Base-by-base conservation (phyloP, 2,888 invertebrate species). In the Dolichopus griseipennis region DNA sequence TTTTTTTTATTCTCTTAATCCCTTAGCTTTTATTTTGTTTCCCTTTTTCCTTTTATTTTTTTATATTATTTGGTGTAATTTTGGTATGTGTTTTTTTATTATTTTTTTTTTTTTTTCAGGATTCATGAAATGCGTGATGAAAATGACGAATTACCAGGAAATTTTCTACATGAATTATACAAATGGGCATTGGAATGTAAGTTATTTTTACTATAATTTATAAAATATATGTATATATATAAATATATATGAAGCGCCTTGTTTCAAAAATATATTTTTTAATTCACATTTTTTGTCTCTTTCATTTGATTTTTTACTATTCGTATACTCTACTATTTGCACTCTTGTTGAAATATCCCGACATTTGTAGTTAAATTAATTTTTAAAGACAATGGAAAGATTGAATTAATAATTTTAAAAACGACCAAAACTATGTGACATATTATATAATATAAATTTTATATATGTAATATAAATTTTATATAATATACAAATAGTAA, bases 131-230 rank as follows among this genome's bases (percentile, higher is more conserved):
- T 86, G 68, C 79, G 84, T 43, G 86, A 90, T 73, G 84, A 84
- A 67, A 84, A 87, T 68, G 84, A 86, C 10, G 91, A 93, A 79
- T 83, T 94, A 76, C 91, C 92, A 0, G 85, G 85, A 37, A 89
- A 93, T 77, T 93, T 95, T 76, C 88, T 91, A 75, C 93, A 93
- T 75, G 93, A 94, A 81, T 88, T 95, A 69, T 92, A 93, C 79
- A 90, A 93, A 77, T 96, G 96, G 96, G 92, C 94, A 18, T 83
- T 96, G 61, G 95, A 96, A 85, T 95, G 96, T 92, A 82, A 87
- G 89, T 86, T 68, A 37, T 37, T 37, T 52, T 52, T 52, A 52
- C 15, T 52, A 18, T 52, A 15, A 18, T 52, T 52, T 52, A 52
- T 52, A 18, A 18, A 2, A 52, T 52, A 15, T 6, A 52, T n/a